Percentiles rank a stretch among this genome's conserved stretches.
Evolutionary conservation across 2,888 invertebrate species (phyloP).

Genomic region (Ectemnius continuus): DNA sequence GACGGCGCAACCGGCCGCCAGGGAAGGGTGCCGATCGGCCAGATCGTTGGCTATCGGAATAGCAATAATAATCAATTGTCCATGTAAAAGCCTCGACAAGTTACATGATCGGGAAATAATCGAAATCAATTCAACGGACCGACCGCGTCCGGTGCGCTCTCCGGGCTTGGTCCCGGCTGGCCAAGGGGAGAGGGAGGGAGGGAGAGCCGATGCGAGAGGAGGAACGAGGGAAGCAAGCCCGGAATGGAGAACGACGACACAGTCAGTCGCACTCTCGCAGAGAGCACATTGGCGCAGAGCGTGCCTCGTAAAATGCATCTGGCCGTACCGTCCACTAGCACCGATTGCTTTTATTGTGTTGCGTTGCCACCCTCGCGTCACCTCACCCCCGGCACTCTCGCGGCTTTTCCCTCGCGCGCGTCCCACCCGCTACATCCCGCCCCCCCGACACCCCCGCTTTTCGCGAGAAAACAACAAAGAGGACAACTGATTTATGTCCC

Average conservation of each 20-base stretch:
- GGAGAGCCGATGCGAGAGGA: conserved; percentile 1
- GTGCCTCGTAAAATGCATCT: conserved; percentile 72
- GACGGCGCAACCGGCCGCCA: no score
- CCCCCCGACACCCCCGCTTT: conserved; percentile 28
- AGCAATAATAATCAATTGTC: conserved; percentile 69
- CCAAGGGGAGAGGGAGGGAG: no score
- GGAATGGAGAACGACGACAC: conserved; percentile 17
- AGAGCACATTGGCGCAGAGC: conserved; percentile 57
- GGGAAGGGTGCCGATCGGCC: conserved; percentile 30
- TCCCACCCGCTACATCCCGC: conserved; percentile 24
- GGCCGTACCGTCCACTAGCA: conserved; percentile 58
- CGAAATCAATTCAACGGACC: conserved; percentile 65
- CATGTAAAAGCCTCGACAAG: conserved; percentile 64
- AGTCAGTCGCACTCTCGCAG: conserved; percentile 3
- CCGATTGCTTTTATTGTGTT: conserved; percentile 65
- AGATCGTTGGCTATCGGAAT: conserved; percentile 54
- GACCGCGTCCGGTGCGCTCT: conserved; percentile 43
- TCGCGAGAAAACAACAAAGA: conserved; percentile 63
- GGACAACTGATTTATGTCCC: conserved; percentile 73
- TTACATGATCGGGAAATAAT: conserved; percentile 67
- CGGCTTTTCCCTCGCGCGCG: conserved; percentile 35
- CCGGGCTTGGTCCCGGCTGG: conserved; percentile 15
- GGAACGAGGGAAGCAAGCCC: conserved; percentile 36
- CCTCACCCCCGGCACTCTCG: conserved; percentile 27
- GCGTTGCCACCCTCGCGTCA: conserved; percentile 48